Evolutionary conservation across 2,888 invertebrate genomes (phyloP), one percentile per base, ranked within the genome.

Genomic region (Sarcophaga rosellei): DNA sequence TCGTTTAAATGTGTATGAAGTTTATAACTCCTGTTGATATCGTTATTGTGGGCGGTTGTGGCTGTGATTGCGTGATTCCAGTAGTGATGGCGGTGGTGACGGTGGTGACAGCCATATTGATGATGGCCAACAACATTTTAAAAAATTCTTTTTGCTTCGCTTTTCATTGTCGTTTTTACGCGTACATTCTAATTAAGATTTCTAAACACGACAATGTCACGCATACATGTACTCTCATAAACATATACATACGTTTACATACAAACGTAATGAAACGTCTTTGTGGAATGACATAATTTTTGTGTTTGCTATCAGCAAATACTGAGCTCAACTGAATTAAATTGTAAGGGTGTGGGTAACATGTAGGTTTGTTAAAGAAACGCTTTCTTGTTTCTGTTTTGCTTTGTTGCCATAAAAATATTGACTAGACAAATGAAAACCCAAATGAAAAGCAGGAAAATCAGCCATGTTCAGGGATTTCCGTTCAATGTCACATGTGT

Each of bases 401-500:
- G 5, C 15, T 61, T 21, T 21, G n/a, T 53, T 57, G 57, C 21
- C 57, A 17, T 6, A 4, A 4, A 70, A 11, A 25, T 47, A 20
- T 25, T 10, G 17, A 76, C 44, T 15, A n/a, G 25, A 35, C 4
- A 44, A 44, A 62, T 4, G 44, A 8, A 59, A 69, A 70, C 0
- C 15, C 8, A 53, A 47, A 44, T 25, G n/a, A 25, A 17, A 47
- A 23, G 21, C 2, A 68, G 11, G 5, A 44, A 10, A 12, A n/a
- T 17, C 10, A 3, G 1, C 45, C 35, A 57, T 23, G 21, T 63
- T 76, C 45, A 74, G 63, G 77, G 53, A 74, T 73, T 77, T 77
- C 68, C 77, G 81, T 61, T 77, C 77, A 85, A 68, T 81, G 85
- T 77, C 81, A 85, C 59, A 63, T 62, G 10, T 65, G 25, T 65